These are phyloP conservation scores for Symphodus melops DNA, from an alignment of 2,113 vertebrate species.

Conservation along the genomic window DNA sequence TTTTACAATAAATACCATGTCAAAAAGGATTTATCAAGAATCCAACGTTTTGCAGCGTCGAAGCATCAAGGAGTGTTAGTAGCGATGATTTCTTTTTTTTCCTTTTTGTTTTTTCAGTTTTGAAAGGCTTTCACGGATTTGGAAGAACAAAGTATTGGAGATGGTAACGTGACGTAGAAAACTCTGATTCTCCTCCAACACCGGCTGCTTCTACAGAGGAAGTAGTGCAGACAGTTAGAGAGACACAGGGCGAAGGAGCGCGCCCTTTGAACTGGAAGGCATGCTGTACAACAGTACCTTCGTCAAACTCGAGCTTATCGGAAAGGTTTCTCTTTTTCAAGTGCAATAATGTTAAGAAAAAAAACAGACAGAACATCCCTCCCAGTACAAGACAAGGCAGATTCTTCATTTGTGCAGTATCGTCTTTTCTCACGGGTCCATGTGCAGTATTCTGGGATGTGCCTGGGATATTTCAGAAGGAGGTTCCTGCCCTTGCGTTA, in stretches of 20 bases:
- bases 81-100: not conserved
- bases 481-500: slow-evolving; percentile 31
- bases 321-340: slow-evolving; percentile 61
- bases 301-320: slow-evolving; percentile 43
- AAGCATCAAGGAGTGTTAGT: slow-evolving; percentile 65
- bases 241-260: slow-evolving; percentile 30
- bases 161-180: slow-evolving; percentile 6
- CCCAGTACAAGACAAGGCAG: slow-evolving; percentile 53
- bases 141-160: slow-evolving; percentile 52
- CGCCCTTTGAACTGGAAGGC: slow-evolving; percentile 45
- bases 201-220: slow-evolving; percentile 39
- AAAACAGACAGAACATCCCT: slow-evolving; percentile 48
- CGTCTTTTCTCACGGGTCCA: slow-evolving; percentile 49
- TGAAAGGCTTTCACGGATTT: slow-evolving; percentile 50
- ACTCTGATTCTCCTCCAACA: not conserved
- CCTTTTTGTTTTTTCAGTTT: not conserved
- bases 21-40: slow-evolving; percentile 45
- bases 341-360: slow-evolving; percentile 67
- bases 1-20: slow-evolving; percentile 65
- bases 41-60: slow-evolving; percentile 49
- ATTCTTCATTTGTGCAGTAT: slow-evolving; percentile 58
- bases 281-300: slow-evolving; percentile 59
- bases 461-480: slow-evolving; percentile 7
- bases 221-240: slow-evolving; percentile 49
- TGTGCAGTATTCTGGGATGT: slow-evolving; percentile 25